A percentile compares a stretch with the other conserved stretches of the same genome.
Evolutionary conservation across 2,113 vertebrate species (phyloP).

Genomic region (Poecile atricapillus): DNA sequence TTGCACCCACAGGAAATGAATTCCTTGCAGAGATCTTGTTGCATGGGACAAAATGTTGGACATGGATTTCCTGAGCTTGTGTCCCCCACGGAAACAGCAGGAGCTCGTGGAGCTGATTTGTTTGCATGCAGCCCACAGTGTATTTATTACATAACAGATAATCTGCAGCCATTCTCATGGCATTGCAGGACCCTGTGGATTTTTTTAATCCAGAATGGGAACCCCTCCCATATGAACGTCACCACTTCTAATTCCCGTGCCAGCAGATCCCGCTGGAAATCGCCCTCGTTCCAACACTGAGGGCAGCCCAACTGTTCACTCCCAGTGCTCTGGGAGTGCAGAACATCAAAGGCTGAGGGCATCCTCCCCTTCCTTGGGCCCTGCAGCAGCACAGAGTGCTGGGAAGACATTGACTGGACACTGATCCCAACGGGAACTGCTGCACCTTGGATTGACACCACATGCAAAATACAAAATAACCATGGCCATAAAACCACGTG

Average conservation of each 20-base stretch:
- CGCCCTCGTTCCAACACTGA: neutral
- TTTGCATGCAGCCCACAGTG: neutral
- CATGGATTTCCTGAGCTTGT: neutral
- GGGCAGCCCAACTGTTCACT: neutral
- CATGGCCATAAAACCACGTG: accelerated
- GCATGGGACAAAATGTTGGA: neutral
- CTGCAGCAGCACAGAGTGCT: neutral
- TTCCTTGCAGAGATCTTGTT: neutral
- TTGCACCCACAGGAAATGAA: neutral
- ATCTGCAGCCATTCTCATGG: constrained; percentile 45
- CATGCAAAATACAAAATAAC: neutral
- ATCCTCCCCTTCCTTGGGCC: neutral
- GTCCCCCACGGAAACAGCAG: neutral
- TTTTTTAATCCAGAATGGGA: constrained; percentile 14
- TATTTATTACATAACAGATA: constrained; percentile 64
- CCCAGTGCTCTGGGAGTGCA: neutral
- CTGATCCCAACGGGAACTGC: neutral
- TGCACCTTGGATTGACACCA: neutral
- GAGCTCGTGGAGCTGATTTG: neutral
- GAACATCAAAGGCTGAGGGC: neutral
- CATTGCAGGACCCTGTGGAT: neutral
- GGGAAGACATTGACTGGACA: neutral
- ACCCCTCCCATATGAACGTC: neutral
- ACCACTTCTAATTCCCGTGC: neutral
- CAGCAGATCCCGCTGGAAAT: neutral